Base-by-base conservation (phyloP, 2,797 vertebrate species). In the Hypotaenidia okinawae region DNA sequence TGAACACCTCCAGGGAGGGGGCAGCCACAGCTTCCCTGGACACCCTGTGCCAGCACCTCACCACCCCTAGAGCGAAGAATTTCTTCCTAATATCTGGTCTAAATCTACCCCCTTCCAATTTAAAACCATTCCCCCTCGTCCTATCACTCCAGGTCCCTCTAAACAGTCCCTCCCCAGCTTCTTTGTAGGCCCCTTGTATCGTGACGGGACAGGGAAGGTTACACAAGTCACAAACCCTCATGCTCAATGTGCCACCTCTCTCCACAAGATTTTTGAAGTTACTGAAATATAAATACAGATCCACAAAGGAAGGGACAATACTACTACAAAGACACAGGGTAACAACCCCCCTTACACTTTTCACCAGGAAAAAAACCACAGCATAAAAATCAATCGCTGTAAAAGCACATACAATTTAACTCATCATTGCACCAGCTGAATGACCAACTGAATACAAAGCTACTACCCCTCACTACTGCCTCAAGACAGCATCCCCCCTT, bases 291-390 rank as follows among this genome's bases (percentile, higher is more conserved):
- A 37, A 89, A 70, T 11, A 75, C 10, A 33, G 28, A 86, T 9
- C 33, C 77, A 62, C 1, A 45, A 45, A 45, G 43, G 13, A 84
- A 64, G 35, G 25, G 23, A 73, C 32, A 68, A 7, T 5, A 59
- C 0, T n/a, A 32, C 13, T 68, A 27, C 10, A 43, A 62, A 58
- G 10, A 91, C 9, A 68, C 3, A 10, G 0, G 0, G 13, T 18
- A 47, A 45, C 5, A 67, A 28, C 9, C 8, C 75, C 10, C 39
- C 7, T 39, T 23, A 63, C 2, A 11, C 9, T 10, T 69, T 62
- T 52, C 37, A 62, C 3, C 18, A 66, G 45, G 30, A 10, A 47
- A 75, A 33, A 35, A 17, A 45, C 10, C 2, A 37, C 47, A 39
- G 23, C 43, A 45, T 45, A 28, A 30, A 57, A 41, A 41, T 12